Evolutionary conservation across 2,113 vertebrate genomes (phyloP).

Genomic region (Porphyrio hochstetteri): DNA sequence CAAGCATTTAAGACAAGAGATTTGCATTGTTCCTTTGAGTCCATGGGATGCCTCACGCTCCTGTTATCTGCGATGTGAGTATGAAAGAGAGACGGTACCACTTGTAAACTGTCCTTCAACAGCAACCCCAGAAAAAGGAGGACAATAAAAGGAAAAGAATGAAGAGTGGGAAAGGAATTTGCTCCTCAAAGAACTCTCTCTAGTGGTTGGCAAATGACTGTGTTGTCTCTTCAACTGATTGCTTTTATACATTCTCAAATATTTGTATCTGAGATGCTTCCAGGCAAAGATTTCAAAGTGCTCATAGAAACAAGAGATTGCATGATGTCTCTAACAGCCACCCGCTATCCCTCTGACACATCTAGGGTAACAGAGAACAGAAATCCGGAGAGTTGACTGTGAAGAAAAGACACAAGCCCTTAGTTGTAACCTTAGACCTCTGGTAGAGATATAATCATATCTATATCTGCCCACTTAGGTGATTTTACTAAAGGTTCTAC

Average conservation of each 20-base stretch:
- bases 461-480: not conserved
- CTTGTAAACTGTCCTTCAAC: not conserved
- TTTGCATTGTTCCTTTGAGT: not conserved
- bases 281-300: not conserved
- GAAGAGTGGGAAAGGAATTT: not conserved
- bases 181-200: not conserved
- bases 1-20: not conserved
- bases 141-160: not conserved
- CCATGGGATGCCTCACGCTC: not conserved
- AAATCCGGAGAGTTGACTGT: not conserved
- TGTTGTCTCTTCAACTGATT: not conserved
- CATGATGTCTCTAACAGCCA: not conserved
- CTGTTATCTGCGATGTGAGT: not conserved
- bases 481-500: not conserved
- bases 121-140: not conserved
- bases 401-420: not conserved
- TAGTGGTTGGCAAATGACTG: not conserved
- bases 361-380: not conserved
- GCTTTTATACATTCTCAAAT: not conserved
- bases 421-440: not conserved
- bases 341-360: not conserved
- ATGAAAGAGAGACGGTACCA: not conserved
- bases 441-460: not conserved
- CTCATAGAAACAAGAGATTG: not conserved
- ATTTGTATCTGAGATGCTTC: not conserved